These are phyloP conservation scores for Drosophila kanapiae DNA, from an alignment of 1,140 invertebrate genomes.

Conservation along the genomic window DNA sequence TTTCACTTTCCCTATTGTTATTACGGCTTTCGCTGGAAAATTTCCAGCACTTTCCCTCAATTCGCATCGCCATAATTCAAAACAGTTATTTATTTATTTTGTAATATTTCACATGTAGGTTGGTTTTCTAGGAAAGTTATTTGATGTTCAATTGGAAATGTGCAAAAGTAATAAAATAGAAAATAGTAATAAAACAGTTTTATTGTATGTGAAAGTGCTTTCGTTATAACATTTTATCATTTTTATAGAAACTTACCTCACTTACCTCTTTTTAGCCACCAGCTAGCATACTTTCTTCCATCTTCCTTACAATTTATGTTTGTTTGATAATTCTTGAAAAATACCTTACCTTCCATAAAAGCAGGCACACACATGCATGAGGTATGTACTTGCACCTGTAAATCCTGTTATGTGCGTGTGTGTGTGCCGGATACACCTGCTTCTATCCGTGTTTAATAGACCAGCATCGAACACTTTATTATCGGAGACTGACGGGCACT, in stretches of 20 bases:
- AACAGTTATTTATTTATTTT: background rate
- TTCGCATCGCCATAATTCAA: background rate
- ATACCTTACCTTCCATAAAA: background rate
- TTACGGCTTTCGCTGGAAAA: conserved; percentile 20
- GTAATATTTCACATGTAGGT: background rate
- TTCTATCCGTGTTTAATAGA: conserved; percentile 10
- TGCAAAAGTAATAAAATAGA: too few relatives aligned
- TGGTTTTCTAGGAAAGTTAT: background rate
- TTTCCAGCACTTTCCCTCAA: background rate
- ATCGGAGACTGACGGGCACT: conserved; percentile 16
- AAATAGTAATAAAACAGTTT: background rate
- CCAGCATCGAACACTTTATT: conserved; percentile 34
- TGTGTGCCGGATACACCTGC: conserved; percentile 9
- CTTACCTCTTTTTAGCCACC: background rate
- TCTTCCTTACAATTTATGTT: background rate
- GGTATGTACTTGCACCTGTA: conserved; percentile 3
- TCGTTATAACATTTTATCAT: too few relatives aligned
- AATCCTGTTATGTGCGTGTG: background rate
- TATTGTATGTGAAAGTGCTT: background rate
- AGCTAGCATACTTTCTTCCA: background rate
- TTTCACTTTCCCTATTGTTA: conserved; percentile 21
- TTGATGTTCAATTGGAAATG: background rate
- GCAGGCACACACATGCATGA: background rate
- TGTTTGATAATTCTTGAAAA: conserved; percentile 1
- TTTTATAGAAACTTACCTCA: background rate